phyloP scores from a whole-genome alignment of 1,140 invertebrate genomes.

The Pararge aegeria region DNA sequence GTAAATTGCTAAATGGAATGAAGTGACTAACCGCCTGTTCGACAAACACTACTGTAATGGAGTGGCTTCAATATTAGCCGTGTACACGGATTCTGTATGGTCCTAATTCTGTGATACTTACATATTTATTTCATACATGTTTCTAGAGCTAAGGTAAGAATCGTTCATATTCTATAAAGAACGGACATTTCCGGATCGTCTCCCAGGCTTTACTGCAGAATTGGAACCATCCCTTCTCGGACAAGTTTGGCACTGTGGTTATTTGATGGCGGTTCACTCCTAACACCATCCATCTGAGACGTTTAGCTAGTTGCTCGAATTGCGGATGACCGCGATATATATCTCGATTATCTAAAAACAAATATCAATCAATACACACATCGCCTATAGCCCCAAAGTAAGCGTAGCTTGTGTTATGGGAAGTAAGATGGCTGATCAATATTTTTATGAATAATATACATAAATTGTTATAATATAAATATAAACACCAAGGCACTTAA shows the following conservation, averaged over 20 bases:
- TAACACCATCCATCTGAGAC: constrained; percentile 85
- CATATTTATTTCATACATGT: neutral
- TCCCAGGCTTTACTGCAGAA: constrained; percentile 92
- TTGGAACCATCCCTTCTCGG: constrained; percentile 88
- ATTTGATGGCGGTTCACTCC: constrained; percentile 84
- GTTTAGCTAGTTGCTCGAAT: constrained; percentile 83
- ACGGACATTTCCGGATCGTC: constrained; percentile 89
- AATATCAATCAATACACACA: constrained; percentile 1
- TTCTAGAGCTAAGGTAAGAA: constrained; percentile 79
- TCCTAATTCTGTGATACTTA: too few species aligned
- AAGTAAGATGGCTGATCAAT: too few species aligned
- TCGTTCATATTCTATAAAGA: constrained; percentile 90
- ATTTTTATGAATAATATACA: too few species aligned
- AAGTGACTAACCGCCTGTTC: too few species aligned
- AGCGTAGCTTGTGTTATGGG: too few species aligned
- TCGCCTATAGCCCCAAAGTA: too few species aligned
- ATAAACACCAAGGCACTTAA: too few species aligned
- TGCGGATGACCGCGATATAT: constrained; percentile 84
- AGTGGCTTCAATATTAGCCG: too few species aligned
- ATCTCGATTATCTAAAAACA: constrained; percentile 67
- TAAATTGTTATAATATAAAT: too few species aligned
- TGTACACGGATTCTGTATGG: too few species aligned
- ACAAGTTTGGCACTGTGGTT: constrained; percentile 82
- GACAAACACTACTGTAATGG: too few species aligned
- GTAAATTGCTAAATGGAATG: too few species aligned